Conservation (phyloP, 1,140 invertebrate species). For the Heliconius congener region DNA sequence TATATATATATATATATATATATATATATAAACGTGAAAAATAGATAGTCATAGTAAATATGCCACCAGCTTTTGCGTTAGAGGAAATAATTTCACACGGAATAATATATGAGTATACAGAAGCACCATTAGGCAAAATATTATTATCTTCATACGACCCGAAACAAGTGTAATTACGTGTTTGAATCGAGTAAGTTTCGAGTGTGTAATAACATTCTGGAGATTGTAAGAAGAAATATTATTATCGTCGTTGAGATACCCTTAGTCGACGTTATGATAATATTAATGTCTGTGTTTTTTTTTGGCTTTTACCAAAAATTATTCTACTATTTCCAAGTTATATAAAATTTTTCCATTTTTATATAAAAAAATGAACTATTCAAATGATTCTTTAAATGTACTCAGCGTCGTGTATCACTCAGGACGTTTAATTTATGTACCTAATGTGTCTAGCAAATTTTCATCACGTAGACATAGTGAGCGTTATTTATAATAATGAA, state of each 20-base stretch:
- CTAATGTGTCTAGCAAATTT: not conserved
- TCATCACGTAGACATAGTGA: not conserved
- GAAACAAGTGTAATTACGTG: conserved; percentile 50
- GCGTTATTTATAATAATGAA: conserved; percentile 8
- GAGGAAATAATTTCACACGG: conserved; percentile 30
- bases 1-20: too few species aligned
- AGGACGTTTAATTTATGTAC: not conserved
- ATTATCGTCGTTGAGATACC: conserved; percentile 33
- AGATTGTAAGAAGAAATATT: conserved; percentile 43
- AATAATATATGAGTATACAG: conserved; percentile 41
- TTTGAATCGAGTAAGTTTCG: conserved; percentile 47
- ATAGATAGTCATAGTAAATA: conserved; percentile 2
- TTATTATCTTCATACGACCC: conserved; percentile 48
- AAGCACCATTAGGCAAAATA: conserved; percentile 47
- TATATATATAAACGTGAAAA: not conserved
- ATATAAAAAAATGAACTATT: not conserved
- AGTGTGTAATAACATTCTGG: conserved; percentile 43
- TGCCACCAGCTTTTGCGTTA: not conserved
- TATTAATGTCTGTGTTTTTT: conserved; percentile 35
- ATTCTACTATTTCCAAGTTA: not conserved
- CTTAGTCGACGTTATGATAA: conserved; percentile 37
- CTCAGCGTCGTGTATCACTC: not conserved
- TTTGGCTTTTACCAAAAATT: conserved; percentile 13
- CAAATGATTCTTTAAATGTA: not conserved
- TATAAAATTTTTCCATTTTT: conserved; percentile 8